These are phyloP conservation scores for Bos indicus DNA, from an alignment of 2,113 vertebrate species.

Conservation along the genomic window DNA sequence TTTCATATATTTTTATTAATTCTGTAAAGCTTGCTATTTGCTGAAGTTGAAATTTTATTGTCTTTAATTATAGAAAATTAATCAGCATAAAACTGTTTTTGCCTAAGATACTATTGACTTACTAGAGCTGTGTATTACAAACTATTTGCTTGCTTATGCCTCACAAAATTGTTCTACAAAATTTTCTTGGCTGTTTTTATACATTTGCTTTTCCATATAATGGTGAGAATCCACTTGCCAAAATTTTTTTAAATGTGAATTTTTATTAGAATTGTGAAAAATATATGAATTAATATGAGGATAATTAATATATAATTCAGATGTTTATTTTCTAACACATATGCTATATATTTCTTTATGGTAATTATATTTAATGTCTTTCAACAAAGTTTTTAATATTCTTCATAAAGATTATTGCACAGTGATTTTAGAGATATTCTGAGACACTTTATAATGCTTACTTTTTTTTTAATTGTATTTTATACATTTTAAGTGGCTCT, in stretches of 20 bases:
- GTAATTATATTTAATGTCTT: neutral
- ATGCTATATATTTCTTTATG: neutral
- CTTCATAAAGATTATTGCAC: neutral
- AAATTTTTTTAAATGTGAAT: neutral
- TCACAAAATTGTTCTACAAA: neutral
- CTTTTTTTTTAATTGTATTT: neutral
- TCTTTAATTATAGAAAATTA: neutral
- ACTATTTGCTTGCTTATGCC: neutral
- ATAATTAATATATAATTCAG: neutral
- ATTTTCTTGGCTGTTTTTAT: neutral
- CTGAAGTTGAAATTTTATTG: neutral
- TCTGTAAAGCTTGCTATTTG: neutral
- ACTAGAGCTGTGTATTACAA: neutral
- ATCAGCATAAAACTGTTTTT: neutral
- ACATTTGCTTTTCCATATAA: neutral
- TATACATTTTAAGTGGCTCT: neutral
- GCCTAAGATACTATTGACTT: neutral
- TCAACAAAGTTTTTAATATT: slow-evolving; percentile 14
- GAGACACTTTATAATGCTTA: neutral
- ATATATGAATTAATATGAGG: neutral
- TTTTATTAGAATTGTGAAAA: neutral
- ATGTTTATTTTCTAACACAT: neutral
- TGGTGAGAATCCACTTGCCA: neutral
- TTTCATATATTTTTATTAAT: neutral
- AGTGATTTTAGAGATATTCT: neutral